Evolutionary conservation across 2,113 vertebrate genomes (phyloP).

Genomic region (Centropus unirufus): DNA sequence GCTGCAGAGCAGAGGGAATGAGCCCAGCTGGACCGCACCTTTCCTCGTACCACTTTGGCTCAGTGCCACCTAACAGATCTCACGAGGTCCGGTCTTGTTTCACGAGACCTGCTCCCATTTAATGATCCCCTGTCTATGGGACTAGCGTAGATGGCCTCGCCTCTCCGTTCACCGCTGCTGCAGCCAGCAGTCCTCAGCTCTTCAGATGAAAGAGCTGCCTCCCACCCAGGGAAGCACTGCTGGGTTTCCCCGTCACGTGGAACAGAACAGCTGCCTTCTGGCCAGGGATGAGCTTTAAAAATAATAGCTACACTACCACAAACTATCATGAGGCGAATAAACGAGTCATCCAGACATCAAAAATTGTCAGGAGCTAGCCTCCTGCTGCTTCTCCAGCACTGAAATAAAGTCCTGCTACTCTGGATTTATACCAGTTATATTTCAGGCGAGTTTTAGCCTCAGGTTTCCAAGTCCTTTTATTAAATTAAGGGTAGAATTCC

Average conservation of each 20-base stretch:
- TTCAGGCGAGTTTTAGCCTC: slow-evolving; percentile 3
- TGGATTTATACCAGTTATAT: slow-evolving; percentile 46
- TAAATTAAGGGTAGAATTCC: slow-evolving; percentile 53
- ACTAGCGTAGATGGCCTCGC: background rate
- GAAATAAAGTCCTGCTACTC: slow-evolving; percentile 45
- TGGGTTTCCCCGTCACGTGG: background rate
- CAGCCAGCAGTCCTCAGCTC: background rate
- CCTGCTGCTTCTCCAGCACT: slow-evolving; percentile 47
- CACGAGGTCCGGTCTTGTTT: background rate
- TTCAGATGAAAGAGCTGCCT: background rate
- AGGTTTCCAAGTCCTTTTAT: slow-evolving; percentile 58
- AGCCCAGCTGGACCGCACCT: background rate
- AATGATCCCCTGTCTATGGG: rapidly evolving
- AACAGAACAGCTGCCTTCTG: background rate
- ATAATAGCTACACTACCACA: slow-evolving; percentile 50
- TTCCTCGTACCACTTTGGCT: background rate
- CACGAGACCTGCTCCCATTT: background rate
- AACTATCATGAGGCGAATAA: slow-evolving; percentile 50
- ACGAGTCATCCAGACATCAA: slow-evolving; percentile 44
- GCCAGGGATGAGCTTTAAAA: slow-evolving; percentile 39
- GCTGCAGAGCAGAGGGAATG: background rate
- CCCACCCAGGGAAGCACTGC: background rate
- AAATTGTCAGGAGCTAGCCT: slow-evolving; percentile 36
- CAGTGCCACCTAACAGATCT: background rate
- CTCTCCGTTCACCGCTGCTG: rapidly evolving